Conservation (phyloP, 2,888 invertebrate species). For the Noctua pronuba region DNA sequence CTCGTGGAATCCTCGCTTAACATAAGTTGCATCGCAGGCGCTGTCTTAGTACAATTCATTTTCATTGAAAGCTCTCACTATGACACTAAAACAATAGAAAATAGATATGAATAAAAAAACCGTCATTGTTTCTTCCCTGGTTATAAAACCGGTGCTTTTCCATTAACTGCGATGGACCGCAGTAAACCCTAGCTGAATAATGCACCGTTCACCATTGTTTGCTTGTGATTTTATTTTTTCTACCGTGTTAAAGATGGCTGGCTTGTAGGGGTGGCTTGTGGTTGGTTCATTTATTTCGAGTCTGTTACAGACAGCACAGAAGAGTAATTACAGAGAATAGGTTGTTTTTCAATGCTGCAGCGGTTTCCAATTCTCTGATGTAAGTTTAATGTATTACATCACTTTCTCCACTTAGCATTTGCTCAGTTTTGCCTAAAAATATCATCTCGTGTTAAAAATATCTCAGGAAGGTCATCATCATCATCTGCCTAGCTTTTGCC, state of each 20-base stretch:
- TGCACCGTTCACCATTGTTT: slow-evolving; percentile 43
- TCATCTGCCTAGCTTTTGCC: too few species aligned
- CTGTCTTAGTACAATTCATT: not conserved
- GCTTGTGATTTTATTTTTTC: slow-evolving; percentile 41
- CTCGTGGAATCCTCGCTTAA: too few species aligned
- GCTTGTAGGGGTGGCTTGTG: not conserved
- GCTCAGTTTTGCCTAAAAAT: not conserved
- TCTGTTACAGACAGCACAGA: slow-evolving; percentile 10
- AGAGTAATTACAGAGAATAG: slow-evolving; percentile 18
- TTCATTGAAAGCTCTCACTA: not conserved
- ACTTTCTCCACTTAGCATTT: not conserved
- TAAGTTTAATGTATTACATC: not conserved
- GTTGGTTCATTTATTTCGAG: slow-evolving; percentile 25
- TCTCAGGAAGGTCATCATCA: not conserved
- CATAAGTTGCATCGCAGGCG: not conserved
- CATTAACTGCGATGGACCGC: slow-evolving; percentile 31
- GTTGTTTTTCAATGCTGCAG: slow-evolving; percentile 23
- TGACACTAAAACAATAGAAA: slow-evolving; percentile 31
- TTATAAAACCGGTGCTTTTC: slow-evolving; percentile 23
- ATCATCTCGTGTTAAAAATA: not conserved
- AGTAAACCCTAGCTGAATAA: slow-evolving; percentile 49
- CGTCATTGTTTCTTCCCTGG: slow-evolving; percentile 9
- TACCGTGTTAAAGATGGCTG: slow-evolving; percentile 14
- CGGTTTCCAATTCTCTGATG: slow-evolving; percentile 3
- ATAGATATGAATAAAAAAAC: slow-evolving; percentile 11